Evolutionary conservation across 2,888 invertebrate genomes (phyloP), one percentile per base, ranked within the genome.

Genomic region (Drosophila anceps): DNA sequence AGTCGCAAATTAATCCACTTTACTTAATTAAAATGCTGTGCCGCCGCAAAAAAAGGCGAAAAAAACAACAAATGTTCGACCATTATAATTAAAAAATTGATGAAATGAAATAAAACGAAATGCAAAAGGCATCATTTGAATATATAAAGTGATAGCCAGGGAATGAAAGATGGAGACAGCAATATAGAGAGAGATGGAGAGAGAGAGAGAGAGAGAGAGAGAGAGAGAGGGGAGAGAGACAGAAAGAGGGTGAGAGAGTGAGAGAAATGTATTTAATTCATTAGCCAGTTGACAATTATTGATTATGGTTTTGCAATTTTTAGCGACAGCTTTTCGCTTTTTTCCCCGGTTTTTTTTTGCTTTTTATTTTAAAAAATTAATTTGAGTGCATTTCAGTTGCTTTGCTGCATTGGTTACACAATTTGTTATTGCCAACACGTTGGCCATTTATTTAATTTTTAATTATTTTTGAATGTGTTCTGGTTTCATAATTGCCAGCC

Each of bases 1-100:
- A 91, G 84, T 88, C 88, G 91, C 90, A 91, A 92, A 91, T 91
- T 91, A 91, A 91, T 92, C 91, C 92, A 91, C 91, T 92, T 92
- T 88, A 84, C 82, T 85, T 91, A 92, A 92, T 92, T 91, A 92
- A 92, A 91, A 90, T 90, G 83, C 57, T 37, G 43, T 87, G 84
- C 54, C 39, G 62, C 58, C 70, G 62, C 54, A 69, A 60, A 53
- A 51, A 51, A 51, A 33, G 4, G 9, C 7, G 62, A 65, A 20
- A 31, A 7, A 39, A n/a, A 33, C 63, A 55, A 50, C 59, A 62
- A 69, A 57, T 67, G 64, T 39, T 67, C 37, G 61, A 58, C 35
- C 51, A 79, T 57, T 70, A 64, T 74, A 82, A 82, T 82, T 76
- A 73, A 74, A 84, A 88, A 79, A 74, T 59, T 77, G 61, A 70